These are phyloP conservation scores for Leucozona laternaria DNA, from an alignment of 2,888 invertebrate genomes.

Conservation along the genomic window DNA sequence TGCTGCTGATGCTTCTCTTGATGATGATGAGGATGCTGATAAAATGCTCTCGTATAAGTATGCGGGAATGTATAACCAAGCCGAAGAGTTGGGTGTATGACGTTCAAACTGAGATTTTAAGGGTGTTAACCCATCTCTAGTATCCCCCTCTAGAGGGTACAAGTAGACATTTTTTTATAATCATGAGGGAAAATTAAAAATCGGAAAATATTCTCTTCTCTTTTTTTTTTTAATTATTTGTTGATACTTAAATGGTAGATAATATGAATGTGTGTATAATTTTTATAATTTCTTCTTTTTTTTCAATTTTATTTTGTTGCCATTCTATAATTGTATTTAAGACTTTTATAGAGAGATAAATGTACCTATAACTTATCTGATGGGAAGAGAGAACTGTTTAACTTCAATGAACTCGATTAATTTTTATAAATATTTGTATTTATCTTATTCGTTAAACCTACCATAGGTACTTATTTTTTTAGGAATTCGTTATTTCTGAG, in stretches of 20 bases:
- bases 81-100: conserved; percentile 15
- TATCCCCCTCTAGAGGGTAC: neutral
- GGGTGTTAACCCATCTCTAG: conserved; percentile 48
- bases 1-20: conserved; percentile 38
- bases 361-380: conserved; percentile 1
- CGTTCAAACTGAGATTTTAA: conserved; percentile 63
- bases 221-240: conserved; percentile 8
- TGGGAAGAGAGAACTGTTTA: neutral
- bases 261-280: conserved; percentile 6
- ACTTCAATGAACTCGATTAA: conserved; percentile 22
- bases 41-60: conserved; percentile 38
- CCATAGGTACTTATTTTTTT: neutral
- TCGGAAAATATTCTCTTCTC: conserved; percentile 47
- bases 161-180: conserved; percentile 55
- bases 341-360: neutral
- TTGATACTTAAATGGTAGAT: conserved; percentile 33
- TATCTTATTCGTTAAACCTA: neutral
- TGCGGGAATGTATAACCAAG: conserved; percentile 43
- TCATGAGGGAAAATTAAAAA: conserved; percentile 69
- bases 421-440: conserved; percentile 2
- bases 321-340: conserved; percentile 16
- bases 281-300: neutral
- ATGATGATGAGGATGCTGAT: conserved; percentile 65
- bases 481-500: neutral
- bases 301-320: neutral